Evolutionary conservation across 2,797 vertebrate species (phyloP), one percentile per base, ranked within the genome.

Genomic region (Erpetoichthys calabaricus): DNA sequence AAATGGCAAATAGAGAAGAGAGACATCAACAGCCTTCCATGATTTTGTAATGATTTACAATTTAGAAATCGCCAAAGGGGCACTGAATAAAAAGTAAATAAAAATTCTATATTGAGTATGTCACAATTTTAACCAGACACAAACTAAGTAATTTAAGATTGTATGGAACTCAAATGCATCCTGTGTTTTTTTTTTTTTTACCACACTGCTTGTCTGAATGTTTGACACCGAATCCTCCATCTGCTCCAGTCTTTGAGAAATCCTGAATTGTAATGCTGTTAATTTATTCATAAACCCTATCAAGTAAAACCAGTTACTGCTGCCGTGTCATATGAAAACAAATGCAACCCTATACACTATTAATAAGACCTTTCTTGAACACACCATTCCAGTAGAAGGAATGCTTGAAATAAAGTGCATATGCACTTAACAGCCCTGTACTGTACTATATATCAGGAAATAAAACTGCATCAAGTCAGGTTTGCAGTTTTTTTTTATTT

Each of bases 261-360:
- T 71, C 65, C 59, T 65, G 67, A 69, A 79, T 80, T 72, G 70
- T 70, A 68, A 75, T 66, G 62, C 50, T 72, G 53, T 73, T 89
- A 59, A 93, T 80, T 94, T 86, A 96, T 98, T 92, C 78, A 92
- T 87, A 69, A 64, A 51, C 70, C 59, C 68, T 68, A 80, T 68
- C 69, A 83, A 76, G 79, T 80, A 73, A 68, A 79, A 75, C 70
- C 72, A 72, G 78, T 80, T 75, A 75, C 70, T 63, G 73, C 75
- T 79, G 84, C 80, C 81, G 80, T 87, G 83, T 78, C 80, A 73
- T 73, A 72, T 71, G 80, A 77, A 71, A 56, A 70, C 77, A 70
- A 66, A 64, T 64, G 88, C 80, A 89, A 91, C 80, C 81, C 68
- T 76, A 89, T 71, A 79, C 58, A 55, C 61, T 47, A 42, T 54